A percentile compares a stretch with the other conserved stretches of the same genome.
phyloP scores from a whole-genome alignment of 2,113 vertebrate genomes.

The Cavia porcellus region DNA sequence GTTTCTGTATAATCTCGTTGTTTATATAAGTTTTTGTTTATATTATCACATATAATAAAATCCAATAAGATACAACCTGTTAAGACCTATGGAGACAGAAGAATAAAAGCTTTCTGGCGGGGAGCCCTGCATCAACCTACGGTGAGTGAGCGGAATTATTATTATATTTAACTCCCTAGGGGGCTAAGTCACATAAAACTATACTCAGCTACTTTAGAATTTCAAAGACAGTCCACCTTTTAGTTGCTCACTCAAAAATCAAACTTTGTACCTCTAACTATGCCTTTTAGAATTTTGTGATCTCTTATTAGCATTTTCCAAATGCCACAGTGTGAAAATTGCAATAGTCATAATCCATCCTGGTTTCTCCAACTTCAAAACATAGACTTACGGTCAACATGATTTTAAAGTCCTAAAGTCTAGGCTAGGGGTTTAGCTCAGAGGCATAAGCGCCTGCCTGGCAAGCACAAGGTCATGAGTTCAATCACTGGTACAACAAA shows the following conservation, averaged over 20 bases:
- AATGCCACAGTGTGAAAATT: not conserved
- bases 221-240: not conserved
- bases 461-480: too few species aligned
- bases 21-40: too few species aligned
- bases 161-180: slow-evolving; percentile 41
- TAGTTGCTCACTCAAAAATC: slow-evolving; percentile 52
- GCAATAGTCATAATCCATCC: not conserved
- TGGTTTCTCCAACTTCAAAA: not conserved
- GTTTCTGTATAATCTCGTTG: too few species aligned
- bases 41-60: too few species aligned
- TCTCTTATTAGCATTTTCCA: slow-evolving; percentile 31
- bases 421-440: too few species aligned
- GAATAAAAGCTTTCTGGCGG: too few species aligned
- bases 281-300: slow-evolving; percentile 44
- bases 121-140: too few species aligned
- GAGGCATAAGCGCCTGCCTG: too few species aligned
- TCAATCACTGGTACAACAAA: too few species aligned
- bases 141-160: too few species aligned
- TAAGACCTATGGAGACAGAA: too few species aligned
- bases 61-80: too few species aligned
- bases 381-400: not conserved
- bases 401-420: slow-evolving; percentile 20
- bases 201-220: slow-evolving; percentile 36
- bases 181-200: slow-evolving; percentile 57
- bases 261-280: slow-evolving; percentile 61